phyloP scores from a whole-genome alignment of 2,113 vertebrate genomes.

The Circaetus cinerascens region DNA sequence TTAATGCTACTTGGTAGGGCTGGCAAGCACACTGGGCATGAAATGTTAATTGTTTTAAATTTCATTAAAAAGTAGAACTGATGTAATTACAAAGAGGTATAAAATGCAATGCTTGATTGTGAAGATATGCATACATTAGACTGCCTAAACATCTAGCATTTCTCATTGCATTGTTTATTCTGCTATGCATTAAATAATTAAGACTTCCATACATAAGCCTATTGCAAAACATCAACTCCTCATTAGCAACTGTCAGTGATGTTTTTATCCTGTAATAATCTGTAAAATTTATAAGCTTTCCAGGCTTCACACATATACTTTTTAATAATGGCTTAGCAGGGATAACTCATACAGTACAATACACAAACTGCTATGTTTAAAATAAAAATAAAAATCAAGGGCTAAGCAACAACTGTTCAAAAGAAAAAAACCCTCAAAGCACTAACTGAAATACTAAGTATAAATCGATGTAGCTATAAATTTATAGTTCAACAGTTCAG shows the following conservation, averaged over 20 bases:
- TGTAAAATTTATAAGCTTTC: background rate
- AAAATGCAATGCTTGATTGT: background rate
- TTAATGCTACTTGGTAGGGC: background rate
- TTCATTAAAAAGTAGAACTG: background rate
- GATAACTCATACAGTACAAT: background rate
- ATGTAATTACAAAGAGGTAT: background rate
- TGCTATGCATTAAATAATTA: background rate
- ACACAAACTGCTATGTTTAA: background rate
- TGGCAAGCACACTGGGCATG: background rate
- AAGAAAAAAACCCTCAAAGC: background rate
- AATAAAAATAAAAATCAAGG: background rate
- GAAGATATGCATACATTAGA: background rate
- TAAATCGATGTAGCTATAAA: background rate
- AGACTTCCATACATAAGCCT: background rate
- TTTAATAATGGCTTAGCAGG: background rate
- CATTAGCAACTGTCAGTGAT: background rate
- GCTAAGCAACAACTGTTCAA: background rate
- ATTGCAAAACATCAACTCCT: background rate
- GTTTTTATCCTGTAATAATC: background rate
- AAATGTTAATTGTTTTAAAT: background rate
- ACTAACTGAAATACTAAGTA: constrained; percentile 1
- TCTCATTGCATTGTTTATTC: background rate
- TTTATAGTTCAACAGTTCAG: constrained; percentile 21
- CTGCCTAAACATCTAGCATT: background rate
- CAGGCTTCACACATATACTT: background rate